These are phyloP conservation scores for Morphnarchus princeps DNA, from an alignment of 2,113 vertebrate genomes.

Conservation along the genomic window DNA sequence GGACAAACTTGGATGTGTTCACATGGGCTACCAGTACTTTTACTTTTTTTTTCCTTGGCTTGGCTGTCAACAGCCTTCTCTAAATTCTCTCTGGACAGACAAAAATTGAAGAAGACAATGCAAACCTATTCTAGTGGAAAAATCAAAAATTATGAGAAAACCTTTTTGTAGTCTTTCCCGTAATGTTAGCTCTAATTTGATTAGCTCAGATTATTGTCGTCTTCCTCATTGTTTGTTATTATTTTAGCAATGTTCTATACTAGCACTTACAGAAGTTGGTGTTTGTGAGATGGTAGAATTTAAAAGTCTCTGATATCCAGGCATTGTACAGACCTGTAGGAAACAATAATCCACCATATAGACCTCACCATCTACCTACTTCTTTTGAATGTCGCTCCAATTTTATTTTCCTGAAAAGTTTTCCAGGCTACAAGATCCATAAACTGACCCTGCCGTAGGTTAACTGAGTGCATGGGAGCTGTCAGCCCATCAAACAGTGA, in stretches of 20 bases:
- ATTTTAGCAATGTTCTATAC: neutral
- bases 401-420: neutral
- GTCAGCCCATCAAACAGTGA: neutral
- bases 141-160: neutral
- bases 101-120: neutral
- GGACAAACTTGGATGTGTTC: neutral
- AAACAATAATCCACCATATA: neutral
- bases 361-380: neutral
- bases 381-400: neutral
- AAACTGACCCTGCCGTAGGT: neutral
- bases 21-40: neutral
- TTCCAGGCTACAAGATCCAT: neutral
- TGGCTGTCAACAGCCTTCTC: neutral
- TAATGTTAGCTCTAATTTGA: neutral
- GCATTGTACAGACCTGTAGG: neutral
- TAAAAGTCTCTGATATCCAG: neutral
- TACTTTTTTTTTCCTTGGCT: neutral
- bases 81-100: neutral
- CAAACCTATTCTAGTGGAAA: neutral
- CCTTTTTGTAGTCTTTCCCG: neutral
- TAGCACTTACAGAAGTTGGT: neutral
- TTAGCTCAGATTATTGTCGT: neutral
- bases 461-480: neutral
- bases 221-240: neutral
- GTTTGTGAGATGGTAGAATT: neutral